phyloP scores from a whole-genome alignment of 2,113 vertebrate genomes.

The Leucoraja erinaceus region DNA sequence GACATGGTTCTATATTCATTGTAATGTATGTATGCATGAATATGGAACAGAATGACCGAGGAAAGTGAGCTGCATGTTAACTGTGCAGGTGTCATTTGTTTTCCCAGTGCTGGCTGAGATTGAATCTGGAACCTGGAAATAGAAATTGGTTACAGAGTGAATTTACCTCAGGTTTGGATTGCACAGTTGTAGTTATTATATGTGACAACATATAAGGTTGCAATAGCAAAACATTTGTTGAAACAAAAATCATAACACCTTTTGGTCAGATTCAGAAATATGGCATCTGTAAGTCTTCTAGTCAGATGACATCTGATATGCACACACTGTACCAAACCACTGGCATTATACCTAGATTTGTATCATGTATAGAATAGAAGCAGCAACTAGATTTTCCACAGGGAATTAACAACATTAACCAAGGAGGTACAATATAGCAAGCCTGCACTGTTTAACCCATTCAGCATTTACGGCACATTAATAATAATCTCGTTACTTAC shows the following conservation, averaged over 20 bases:
- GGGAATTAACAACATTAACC: background rate
- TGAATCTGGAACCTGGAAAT: background rate
- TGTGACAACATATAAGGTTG: background rate
- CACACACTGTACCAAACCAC: background rate
- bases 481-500: background rate
- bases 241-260: background rate
- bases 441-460: background rate
- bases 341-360: background rate
- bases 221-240: background rate
- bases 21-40: background rate
- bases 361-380: constrained; percentile 10
- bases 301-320: background rate
- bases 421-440: background rate
- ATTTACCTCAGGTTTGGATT: background rate
- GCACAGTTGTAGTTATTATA: background rate
- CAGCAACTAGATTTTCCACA: background rate
- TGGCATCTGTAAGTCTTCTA: background rate
- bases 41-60: background rate
- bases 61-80: background rate
- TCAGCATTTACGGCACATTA: background rate
- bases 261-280: background rate
- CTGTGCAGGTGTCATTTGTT: background rate
- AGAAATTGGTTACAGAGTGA: background rate
- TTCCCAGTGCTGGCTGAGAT: background rate
- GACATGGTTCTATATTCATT: background rate